phyloP scores from a whole-genome alignment of 2,797 vertebrate species.

The Semaprochilodus insignis region DNA sequence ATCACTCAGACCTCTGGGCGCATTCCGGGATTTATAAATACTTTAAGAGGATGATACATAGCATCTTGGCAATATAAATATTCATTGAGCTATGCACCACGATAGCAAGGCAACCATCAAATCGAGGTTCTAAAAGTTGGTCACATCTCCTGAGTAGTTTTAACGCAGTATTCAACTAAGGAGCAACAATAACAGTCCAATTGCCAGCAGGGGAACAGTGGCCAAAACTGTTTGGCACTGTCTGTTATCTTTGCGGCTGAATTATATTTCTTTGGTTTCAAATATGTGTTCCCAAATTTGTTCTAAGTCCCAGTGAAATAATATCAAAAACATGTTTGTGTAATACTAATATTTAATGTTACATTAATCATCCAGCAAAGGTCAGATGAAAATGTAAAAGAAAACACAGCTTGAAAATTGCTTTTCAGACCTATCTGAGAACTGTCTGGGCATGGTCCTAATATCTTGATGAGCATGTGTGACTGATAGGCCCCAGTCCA shows the following conservation, averaged over 20 bases:
- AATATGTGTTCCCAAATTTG: too few relatives aligned
- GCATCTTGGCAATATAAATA: slow-evolving; percentile 15
- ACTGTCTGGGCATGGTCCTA: too few relatives aligned
- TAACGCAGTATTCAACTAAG: background rate
- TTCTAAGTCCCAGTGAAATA: too few relatives aligned
- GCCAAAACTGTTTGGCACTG: background rate
- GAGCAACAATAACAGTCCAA: background rate
- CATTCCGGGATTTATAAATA: slow-evolving; percentile 29
- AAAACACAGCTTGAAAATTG: too few relatives aligned
- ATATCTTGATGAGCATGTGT: too few relatives aligned
- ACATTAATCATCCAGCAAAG: too few relatives aligned
- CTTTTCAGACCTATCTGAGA: too few relatives aligned
- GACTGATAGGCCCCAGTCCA: too few relatives aligned
- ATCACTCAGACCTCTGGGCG: slow-evolving; percentile 22
- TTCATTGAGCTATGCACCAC: slow-evolving; percentile 6
- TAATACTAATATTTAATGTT: too few relatives aligned
- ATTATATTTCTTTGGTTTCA: background rate
- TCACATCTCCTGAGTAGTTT: slow-evolving; percentile 2
- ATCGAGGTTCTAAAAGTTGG: slow-evolving; percentile 6
- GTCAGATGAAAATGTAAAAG: too few relatives aligned
- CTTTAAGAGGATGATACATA: slow-evolving; percentile 21
- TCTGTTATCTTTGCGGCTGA: background rate
- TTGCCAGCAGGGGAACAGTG: background rate
- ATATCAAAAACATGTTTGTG: too few relatives aligned
- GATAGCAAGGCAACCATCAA: background rate